A percentile compares a stretch with the other conserved stretches of the same genome.
Conservation (phyloP, 2,113 vertebrate species). For the Rana temporaria region DNA sequence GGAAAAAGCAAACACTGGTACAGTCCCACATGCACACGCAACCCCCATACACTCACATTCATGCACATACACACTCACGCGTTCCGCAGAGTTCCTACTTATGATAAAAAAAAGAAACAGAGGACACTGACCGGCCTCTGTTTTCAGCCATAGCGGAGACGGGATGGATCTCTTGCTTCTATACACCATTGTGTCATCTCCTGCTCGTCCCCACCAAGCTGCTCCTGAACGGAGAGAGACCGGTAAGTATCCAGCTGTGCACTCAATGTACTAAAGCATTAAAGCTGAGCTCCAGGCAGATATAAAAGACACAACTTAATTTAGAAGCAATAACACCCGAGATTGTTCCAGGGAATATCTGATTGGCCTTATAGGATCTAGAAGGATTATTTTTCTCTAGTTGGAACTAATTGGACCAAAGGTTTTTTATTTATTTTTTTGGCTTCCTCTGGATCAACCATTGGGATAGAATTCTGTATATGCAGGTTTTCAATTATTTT, state of each 20-base stretch:
- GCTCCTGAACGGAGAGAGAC: constrained; percentile 54
- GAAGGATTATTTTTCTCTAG: too few relatives aligned
- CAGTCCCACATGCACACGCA: background rate
- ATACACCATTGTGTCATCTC: constrained; percentile 44
- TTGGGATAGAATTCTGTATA: too few relatives aligned
- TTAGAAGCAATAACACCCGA: too few relatives aligned
- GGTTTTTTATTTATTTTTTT: too few relatives aligned
- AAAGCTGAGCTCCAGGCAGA: too few relatives aligned
- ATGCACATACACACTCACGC: background rate
- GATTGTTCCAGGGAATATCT: too few relatives aligned
- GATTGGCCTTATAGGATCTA: too few relatives aligned
- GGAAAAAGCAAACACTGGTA: background rate
- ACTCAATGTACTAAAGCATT: background rate
- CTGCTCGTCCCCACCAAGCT: constrained; percentile 41
- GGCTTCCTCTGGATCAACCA: too few relatives aligned
- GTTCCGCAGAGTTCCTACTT: constrained; percentile 22
- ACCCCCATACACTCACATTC: background rate
- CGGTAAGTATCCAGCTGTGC: constrained; percentile 28
- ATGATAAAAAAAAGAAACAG: constrained; percentile 46
- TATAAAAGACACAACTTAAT: too few relatives aligned
- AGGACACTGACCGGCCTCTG: constrained; percentile 56
- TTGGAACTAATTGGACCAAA: too few relatives aligned
- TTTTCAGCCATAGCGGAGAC: constrained; percentile 44
- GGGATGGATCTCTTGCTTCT: constrained; percentile 56
- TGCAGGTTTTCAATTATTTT: too few relatives aligned